Evolutionary conservation across 2,888 invertebrate genomes (phyloP), one percentile per base, ranked within the genome.

Genomic region (Rhyacophila evoluta): DNA sequence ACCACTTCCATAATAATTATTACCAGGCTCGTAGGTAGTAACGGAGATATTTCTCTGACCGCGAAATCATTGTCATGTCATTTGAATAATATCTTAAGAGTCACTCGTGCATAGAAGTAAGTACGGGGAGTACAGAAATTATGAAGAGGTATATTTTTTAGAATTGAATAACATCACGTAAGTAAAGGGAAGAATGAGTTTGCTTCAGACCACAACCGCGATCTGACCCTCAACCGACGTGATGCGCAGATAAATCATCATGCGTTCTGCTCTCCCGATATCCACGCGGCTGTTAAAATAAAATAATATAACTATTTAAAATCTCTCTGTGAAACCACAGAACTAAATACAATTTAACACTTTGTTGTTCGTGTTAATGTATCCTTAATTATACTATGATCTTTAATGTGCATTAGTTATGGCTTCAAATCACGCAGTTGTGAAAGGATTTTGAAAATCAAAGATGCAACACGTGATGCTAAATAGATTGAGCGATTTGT

Each of bases 161-260:
- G 36, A 39, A 75, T 33, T 38, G 76, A 76, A 79, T 76, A 41
- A 70, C 76, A 76, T 76, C 79, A 79, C 79, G 79, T 79, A 79
- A 19, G 55, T 25, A 55, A 55, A 55, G 55, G 55, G 55, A 55
- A 55, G 19, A 55, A 55, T 55, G 55, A 55, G 25, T 55, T 55
- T 41, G 69, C 27, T 69, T 12, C 69, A 77, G 70, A 74, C 81
- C 81, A 79, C 81, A 79, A 72, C 81, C 81, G 81, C 75, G 77
- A 77, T 33, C 74, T 80, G 80, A 80, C 80, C 80, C 75, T 70
- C 33, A 39, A 39, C 72, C 28, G 68, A 76, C 71, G 28, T 70
- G 74, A 74, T 68, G 74, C 41, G 74, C 74, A 33, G 41, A 69
- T 74, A 37, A 72, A 33, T 38, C 78, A 15, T 74, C 70, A 38